Evolutionary conservation across 2,113 vertebrate genomes (phyloP).

Genomic region (Dasyprocta punctata): DNA sequence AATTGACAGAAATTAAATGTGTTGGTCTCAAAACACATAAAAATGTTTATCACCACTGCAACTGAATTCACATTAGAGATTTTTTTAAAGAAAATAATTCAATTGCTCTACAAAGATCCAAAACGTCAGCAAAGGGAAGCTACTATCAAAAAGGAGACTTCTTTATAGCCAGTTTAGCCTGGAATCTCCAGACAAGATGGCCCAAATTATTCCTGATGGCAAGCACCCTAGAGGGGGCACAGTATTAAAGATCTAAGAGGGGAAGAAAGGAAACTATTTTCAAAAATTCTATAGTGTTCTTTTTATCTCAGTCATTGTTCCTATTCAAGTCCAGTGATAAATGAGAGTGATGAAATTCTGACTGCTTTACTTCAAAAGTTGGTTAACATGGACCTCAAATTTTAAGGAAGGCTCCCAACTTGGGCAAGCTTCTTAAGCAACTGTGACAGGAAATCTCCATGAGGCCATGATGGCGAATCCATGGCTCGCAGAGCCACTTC

Average conservation of each 20-base stretch:
- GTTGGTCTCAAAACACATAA: neutral
- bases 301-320: neutral
- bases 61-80: neutral
- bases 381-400: neutral
- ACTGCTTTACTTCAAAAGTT: neutral
- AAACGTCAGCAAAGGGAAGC: neutral
- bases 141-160: neutral
- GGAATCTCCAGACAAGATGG: neutral
- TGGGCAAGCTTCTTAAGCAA: neutral
- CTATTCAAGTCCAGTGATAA: neutral
- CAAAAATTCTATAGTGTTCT: neutral
- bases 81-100: neutral
- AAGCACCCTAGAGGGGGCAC: neutral
- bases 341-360: neutral
- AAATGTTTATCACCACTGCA: neutral
- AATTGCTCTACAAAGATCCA: neutral
- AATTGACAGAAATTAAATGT: neutral
- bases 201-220: neutral
- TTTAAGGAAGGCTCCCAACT: neutral
- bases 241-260: neutral
- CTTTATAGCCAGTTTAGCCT: neutral
- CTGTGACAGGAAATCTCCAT: neutral
- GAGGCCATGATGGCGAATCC: neutral
- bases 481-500: neutral
- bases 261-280: constrained; percentile 17